A percentile compares a stretch with the other conserved stretches of the same genome.
Conservation (phyloP, 2,797 vertebrate genomes). For the Acomys russatus region DNA sequence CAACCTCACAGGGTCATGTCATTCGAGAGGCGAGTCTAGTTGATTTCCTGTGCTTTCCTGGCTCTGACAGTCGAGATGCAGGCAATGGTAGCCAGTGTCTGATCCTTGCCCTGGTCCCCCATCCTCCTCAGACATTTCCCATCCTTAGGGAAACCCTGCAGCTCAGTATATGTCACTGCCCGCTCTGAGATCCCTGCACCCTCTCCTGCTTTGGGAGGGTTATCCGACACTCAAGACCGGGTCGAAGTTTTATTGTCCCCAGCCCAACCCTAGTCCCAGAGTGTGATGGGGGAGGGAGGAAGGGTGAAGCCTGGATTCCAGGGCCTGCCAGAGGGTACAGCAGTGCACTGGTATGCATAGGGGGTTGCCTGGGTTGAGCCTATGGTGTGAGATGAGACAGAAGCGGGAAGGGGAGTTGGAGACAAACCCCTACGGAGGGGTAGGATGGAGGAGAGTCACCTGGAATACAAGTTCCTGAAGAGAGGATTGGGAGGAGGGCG, state of each 20-base stretch:
- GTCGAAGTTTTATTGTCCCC: not conserved
- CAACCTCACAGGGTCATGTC: conserved; percentile 10
- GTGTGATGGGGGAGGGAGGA: not conserved
- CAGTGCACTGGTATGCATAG: not conserved
- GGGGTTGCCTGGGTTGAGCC: not conserved
- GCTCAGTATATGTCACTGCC: not conserved
- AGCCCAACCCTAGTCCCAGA: not conserved
- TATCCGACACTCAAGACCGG: not conserved
- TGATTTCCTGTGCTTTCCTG: not conserved
- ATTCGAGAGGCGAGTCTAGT: not conserved
- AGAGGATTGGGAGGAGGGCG: not conserved
- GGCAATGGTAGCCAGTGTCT: not conserved
- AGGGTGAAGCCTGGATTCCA: not conserved
- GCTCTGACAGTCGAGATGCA: not conserved
- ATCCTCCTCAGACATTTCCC: not conserved
- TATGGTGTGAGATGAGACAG: not conserved
- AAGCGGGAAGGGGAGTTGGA: not conserved
- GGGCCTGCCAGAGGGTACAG: not conserved
- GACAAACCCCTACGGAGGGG: not conserved
- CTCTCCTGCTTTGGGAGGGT: conserved; percentile 14
- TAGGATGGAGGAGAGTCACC: not conserved
- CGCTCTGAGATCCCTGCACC: not conserved
- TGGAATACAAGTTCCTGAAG: not conserved
- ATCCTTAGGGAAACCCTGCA: not conserved
- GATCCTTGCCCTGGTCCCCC: not conserved